phyloP scores from a whole-genome alignment of 2,113 vertebrate species.

The Ameiurus melas region DNA sequence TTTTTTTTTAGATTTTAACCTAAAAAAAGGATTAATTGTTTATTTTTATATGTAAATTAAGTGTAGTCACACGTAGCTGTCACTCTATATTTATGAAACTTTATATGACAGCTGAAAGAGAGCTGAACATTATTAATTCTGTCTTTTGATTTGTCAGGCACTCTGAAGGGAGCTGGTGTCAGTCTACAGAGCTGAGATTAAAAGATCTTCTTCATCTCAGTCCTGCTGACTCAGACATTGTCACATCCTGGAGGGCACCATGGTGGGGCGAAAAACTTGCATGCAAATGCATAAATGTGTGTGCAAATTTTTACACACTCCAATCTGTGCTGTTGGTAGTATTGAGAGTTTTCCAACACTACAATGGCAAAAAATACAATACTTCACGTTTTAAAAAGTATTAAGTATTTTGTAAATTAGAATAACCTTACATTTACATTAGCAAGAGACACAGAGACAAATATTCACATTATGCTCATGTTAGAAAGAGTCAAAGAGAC shows the following conservation, averaged over 20 bases:
- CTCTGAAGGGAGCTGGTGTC: slow-evolving; percentile 36
- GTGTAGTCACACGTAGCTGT: not conserved
- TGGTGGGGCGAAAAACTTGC: slow-evolving; percentile 9
- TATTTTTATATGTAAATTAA: not conserved
- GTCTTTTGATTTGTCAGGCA: slow-evolving; percentile 47
- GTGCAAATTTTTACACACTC: not conserved
- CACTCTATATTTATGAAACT: slow-evolving; percentile 24
- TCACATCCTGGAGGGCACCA: slow-evolving; percentile 22
- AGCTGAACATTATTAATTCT: slow-evolving; percentile 40
- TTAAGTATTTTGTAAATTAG: not conserved
- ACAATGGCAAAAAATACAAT: not conserved
- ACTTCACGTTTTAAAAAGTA: not conserved
- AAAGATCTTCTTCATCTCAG: slow-evolving; percentile 49
- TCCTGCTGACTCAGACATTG: slow-evolving; percentile 19
- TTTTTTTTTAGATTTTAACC: not conserved
- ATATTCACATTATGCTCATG: not conserved
- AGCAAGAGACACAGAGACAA: not conserved
- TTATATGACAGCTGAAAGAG: slow-evolving; percentile 21
- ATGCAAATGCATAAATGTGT: slow-evolving; percentile 55
- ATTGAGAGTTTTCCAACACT: not conserved
- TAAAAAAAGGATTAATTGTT: not conserved
- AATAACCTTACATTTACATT: not conserved
- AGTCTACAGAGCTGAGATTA: slow-evolving; percentile 48
- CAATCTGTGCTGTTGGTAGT: not conserved
- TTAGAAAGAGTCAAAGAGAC: not conserved